A percentile compares a stretch with the other conserved stretches of the same genome.
These are phyloP conservation scores for Pediacus dermestoides DNA, from an alignment of 2,888 invertebrate genomes.

Conservation along the genomic window DNA sequence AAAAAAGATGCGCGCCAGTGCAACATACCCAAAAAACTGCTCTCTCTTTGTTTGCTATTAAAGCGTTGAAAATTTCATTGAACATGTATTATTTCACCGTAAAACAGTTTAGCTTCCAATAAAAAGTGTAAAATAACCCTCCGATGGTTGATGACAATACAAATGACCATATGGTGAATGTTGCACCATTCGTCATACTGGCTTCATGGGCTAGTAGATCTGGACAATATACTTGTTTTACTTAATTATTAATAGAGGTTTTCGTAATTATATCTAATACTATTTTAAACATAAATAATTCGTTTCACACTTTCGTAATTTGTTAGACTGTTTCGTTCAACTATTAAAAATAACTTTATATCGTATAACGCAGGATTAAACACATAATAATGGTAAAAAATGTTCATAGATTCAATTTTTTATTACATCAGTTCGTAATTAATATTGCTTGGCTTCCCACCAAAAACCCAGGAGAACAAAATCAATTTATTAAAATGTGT, in stretches of 20 bases:
- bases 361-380: too few species aligned
- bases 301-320: conserved; percentile 1
- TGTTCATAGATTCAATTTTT: too few species aligned
- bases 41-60: background rate
- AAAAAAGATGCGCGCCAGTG: too few species aligned
- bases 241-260: background rate
- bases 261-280: background rate
- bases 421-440: too few species aligned
- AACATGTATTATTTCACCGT: conserved; percentile 3
- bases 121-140: conserved; percentile 8
- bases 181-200: conserved; percentile 9
- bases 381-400: too few species aligned
- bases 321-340: background rate
- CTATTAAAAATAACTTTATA: too few species aligned
- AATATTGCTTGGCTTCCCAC: too few species aligned
- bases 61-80: background rate
- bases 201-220: conserved; percentile 4
- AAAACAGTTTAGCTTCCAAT: conserved; percentile 5
- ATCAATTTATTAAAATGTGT: too few species aligned
- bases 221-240: conserved; percentile 6
- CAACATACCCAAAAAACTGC: too few species aligned
- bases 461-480: too few species aligned
- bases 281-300: background rate
- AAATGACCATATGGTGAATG: conserved; percentile 10
- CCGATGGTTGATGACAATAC: background rate